Base-by-base conservation (phyloP, 2,888 invertebrate genomes). In the Cheilosia pagana region DNA sequence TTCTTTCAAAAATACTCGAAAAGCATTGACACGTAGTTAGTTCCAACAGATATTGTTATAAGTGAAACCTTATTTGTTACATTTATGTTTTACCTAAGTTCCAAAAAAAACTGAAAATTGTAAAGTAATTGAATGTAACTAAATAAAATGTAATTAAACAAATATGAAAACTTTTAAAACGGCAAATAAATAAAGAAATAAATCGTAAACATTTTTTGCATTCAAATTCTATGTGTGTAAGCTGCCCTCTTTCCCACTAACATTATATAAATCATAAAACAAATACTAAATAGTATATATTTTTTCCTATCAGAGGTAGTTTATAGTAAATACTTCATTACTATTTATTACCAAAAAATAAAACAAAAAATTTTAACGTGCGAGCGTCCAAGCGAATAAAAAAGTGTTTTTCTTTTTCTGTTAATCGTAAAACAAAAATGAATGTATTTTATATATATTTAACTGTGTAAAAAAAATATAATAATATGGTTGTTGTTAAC, bases 401-500 rank as follows among this genome's bases (percentile, higher is more conserved):
- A 76, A 45, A 85, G 57, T 60, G 67, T 71, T 76, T 85, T 35
- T 35, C 3, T 35, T 35, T 23, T 31, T 31, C 31, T 85, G 79
- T 79, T 85, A 63, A 71, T 85, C 57, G 79, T 76, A 55, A 65
- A 35, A 35, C 12, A 79, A 60, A 83, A 62, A 68, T 81, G 63
- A 70, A 77, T 86, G 86, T 86, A 77, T 86, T 81, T 86, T 86
- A 72, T 81, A 72, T 81, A 77, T 71, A 85, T 79, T 81, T 81
- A 79, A 75, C 55, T 59, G 65, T 62, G 63, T 70, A 85, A 55
- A 43, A 12, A 35, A 35, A 28, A 19, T 41, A 57, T 71, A 82
- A 75, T 57, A 65, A 72, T 71, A 79, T 77, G 81, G 81, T 86
- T 86, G 86, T 86, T 81, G 86, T 81, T 86, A 86, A 86, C 81